These are phyloP conservation scores for Myotis lucifugus DNA, from an alignment of 2,113 vertebrate species.

Conservation along the genomic window DNA sequence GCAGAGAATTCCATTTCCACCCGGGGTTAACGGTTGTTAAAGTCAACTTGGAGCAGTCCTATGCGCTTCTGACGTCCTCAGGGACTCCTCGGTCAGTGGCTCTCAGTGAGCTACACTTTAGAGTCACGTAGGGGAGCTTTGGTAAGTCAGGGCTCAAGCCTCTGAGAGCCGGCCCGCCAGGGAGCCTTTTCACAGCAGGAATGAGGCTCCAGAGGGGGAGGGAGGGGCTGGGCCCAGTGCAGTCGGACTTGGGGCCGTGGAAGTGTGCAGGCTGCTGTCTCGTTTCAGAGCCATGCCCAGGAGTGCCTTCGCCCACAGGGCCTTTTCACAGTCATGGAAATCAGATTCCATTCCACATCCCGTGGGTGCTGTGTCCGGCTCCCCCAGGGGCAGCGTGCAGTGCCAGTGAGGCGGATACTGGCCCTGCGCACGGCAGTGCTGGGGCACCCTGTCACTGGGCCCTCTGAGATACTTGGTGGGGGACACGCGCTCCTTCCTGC, in stretches of 20 bases:
- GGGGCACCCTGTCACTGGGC: not conserved
- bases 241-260: not conserved
- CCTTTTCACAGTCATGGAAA: not conserved
- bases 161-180: not conserved
- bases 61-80: not conserved
- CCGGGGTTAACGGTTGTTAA: not conserved
- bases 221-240: not conserved
- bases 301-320: not conserved
- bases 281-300: not conserved
- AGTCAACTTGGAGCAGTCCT: not conserved
- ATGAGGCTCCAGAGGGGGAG: not conserved
- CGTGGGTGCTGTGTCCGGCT: too few species aligned
- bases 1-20: not conserved
- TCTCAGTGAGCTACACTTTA: not conserved
- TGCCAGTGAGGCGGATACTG: not conserved
- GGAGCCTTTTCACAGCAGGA: not conserved
- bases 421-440: not conserved
- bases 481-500: not conserved
- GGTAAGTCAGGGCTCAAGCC: not conserved
- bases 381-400: not conserved
- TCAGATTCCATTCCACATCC: accelerated
- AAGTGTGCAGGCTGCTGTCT: not conserved
- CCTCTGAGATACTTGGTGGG: not conserved
- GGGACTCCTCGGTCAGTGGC: not conserved
- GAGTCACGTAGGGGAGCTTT: not conserved